Evolutionary conservation across 2,113 vertebrate species (phyloP).

Genomic region (Sinocyclocheilus maitianheensis): DNA sequence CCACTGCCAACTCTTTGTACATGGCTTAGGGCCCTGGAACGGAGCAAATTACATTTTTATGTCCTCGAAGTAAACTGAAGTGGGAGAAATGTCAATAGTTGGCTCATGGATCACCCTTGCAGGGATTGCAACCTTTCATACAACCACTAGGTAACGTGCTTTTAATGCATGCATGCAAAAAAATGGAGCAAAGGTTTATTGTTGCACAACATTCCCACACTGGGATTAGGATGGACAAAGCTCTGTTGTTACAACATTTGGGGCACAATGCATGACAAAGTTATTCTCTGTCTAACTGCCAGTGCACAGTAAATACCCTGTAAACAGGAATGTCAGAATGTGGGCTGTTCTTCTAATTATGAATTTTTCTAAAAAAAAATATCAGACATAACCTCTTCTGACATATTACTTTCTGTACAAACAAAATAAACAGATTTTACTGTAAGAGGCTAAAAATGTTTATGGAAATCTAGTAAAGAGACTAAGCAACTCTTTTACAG

Average conservation of each 20-base stretch:
- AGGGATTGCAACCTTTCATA: neutral
- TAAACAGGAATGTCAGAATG: neutral
- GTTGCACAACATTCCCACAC: slow-evolving; percentile 50
- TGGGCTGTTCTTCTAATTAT: neutral
- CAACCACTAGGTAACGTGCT: neutral
- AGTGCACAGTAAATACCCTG: neutral
- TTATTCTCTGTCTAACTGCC: slow-evolving; percentile 35
- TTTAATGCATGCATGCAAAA: slow-evolving; percentile 24
- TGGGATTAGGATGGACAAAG: slow-evolving; percentile 42
- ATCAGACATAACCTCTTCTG: no score
- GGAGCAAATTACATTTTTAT: neutral
- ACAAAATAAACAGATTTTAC: neutral
- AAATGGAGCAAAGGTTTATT: slow-evolving; percentile 55
- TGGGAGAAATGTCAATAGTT: neutral
- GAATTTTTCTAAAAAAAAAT: slow-evolving; percentile 8
- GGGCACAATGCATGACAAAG: slow-evolving; percentile 50
- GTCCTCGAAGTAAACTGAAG: neutral
- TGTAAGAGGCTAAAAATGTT: neutral
- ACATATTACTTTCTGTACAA: neutral
- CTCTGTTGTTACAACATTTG: slow-evolving; percentile 27
- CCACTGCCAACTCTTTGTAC: slow-evolving; percentile 70
- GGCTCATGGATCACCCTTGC: neutral
- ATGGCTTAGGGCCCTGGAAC: slow-evolving; percentile 59
- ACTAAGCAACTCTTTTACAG: neutral
- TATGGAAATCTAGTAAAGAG: neutral